phyloP scores from a whole-genome alignment of 2,797 vertebrate genomes.

The Morus bassanus region DNA sequence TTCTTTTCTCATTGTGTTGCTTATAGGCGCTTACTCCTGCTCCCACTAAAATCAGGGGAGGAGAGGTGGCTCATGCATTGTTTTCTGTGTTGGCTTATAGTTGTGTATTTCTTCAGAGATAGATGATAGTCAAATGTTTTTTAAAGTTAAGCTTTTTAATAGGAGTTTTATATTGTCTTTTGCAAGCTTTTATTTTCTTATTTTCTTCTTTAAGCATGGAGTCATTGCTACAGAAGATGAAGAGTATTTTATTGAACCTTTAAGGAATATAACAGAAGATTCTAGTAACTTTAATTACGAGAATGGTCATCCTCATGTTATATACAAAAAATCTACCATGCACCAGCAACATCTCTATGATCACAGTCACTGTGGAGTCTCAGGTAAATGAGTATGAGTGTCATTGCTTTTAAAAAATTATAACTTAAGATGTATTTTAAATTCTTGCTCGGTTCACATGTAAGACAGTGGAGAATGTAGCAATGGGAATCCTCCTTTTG shows the following conservation, averaged over 20 bases:
- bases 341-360: slow-evolving; percentile 85
- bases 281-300: slow-evolving; percentile 86
- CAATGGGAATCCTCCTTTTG: not conserved
- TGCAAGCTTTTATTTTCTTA: slow-evolving; percentile 26
- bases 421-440: not conserved
- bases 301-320: slow-evolving; percentile 94
- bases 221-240: slow-evolving; percentile 98
- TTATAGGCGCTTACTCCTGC: not conserved
- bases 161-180: not conserved
- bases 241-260: slow-evolving; percentile 98
- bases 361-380: slow-evolving; percentile 92
- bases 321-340: slow-evolving; percentile 97
- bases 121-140: not conserved
- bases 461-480: not conserved
- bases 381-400: slow-evolving; percentile 79
- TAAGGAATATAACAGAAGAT: slow-evolving; percentile 89
- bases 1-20: not conserved
- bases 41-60: not conserved
- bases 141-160: not conserved
- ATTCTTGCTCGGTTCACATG: not conserved
- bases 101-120: not conserved
- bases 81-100: not conserved
- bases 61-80: not conserved
- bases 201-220: slow-evolving; percentile 84
- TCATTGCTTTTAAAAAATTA: not conserved